Evolutionary conservation across 1,140 invertebrate genomes (phyloP), one percentile per base, ranked within the genome.

Genomic region (Paraescarpia echinospica): DNA sequence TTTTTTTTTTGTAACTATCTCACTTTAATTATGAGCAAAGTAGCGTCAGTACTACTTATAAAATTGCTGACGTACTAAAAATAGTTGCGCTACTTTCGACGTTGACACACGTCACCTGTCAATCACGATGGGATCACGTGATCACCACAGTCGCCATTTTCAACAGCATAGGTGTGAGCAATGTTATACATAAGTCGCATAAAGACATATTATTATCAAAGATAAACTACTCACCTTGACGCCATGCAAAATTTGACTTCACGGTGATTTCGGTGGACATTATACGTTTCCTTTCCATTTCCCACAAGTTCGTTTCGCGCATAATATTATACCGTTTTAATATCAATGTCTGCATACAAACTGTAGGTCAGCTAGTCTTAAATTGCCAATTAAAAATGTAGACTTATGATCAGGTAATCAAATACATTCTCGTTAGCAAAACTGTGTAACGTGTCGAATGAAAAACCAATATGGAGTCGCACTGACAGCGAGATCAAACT

Each of bases 381-480:
- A 51, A 77, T 41, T 41, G 41, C 41, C 41, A 41, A 41, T 77
- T 77, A 77, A 77, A 77, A 77, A 77, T 6, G 27, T 77, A 6
- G 59, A 77, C 59, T 77, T 77, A 77, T 77, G 59, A 31, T 77
- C 59, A 77, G 1, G 8, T 77, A 77, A 77, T 77, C 59, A 77
- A 77, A 77, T 27, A 77, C 59, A 77, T 12, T 77, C 8, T 77
- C 59, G 59, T 77, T 18, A 77, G 59, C 59, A 77, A 77, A 77
- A 77, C 59, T 77, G 59, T 31, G 9, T 77, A 77, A 77, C 59
- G 41, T 41, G 41, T 41, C 41, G 59, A 77, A 77, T 77, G 59
- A 77, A 77, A 77, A 77, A 77, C 59, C 59, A 77, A 77, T 77
- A 77, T 77, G 59, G 59, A 77, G 59, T 77, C 59, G 59, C 59